Evolutionary conservation across 35 echinoderm and acorn worm species (phyloP).

Genomic region (Acanthaster planci): DNA sequence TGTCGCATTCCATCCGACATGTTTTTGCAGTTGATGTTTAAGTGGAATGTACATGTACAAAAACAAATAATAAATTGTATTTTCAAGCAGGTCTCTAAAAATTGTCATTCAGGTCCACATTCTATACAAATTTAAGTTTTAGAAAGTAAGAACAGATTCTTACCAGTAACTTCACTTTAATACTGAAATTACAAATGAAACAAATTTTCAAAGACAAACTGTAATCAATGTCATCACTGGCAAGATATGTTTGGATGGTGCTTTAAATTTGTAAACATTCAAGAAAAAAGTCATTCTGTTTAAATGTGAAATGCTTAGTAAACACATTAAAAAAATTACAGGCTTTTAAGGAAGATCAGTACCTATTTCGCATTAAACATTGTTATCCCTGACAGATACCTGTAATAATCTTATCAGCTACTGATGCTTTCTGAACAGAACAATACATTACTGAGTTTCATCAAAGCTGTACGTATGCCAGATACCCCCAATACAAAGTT

Average conservation of each 20-base stretch:
- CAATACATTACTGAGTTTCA: not conserved
- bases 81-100: not conserved
- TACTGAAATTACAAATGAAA: not conserved
- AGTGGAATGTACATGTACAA: too few species aligned
- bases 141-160: not conserved
- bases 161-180: not conserved
- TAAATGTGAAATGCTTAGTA: too few species aligned
- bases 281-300: too few species aligned
- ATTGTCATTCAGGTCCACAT: not conserved
- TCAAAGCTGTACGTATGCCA: not conserved
- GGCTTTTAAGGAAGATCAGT: too few species aligned
- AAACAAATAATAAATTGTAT: not conserved
- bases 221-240: too few species aligned
- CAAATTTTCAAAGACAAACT: not conserved
- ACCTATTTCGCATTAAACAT: too few species aligned
- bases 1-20: not conserved
- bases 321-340: too few species aligned
- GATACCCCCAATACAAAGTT: not conserved
- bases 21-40: too few species aligned
- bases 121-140: not conserved
- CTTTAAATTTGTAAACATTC: too few species aligned
- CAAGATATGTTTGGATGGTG: too few species aligned
- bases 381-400: too few species aligned
- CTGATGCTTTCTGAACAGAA: not conserved
- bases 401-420: not conserved